Conservation (phyloP, 2,797 vertebrate genomes). For the Gambusia yucatana region DNA sequence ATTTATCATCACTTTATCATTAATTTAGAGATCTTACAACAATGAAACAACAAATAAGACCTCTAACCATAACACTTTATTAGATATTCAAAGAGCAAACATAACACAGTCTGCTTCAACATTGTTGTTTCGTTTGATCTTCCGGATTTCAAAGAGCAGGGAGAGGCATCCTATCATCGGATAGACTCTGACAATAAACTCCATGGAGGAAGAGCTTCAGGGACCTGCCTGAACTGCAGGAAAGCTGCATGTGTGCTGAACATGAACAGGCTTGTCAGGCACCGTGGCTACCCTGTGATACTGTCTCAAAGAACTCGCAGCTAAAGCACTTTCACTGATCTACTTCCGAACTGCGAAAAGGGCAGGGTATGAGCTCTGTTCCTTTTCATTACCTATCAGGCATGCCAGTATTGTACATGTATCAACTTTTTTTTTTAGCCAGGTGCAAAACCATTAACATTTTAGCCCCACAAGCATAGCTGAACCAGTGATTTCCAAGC, state of each 20-base stretch:
- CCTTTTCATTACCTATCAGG: slow-evolving; percentile 52
- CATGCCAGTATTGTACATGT: slow-evolving; percentile 21
- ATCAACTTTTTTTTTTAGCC: slow-evolving; percentile 35
- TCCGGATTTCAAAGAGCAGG: slow-evolving; percentile 73
- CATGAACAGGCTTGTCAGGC: slow-evolving; percentile 70
- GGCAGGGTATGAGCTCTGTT: slow-evolving; percentile 54
- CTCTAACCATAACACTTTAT: slow-evolving; percentile 67
- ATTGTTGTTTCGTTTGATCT: slow-evolving; percentile 77
- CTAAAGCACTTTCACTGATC: slow-evolving; percentile 66
- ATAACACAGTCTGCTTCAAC: slow-evolving; percentile 63
- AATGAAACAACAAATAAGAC: slow-evolving; percentile 60
- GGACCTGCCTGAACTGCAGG: slow-evolving; percentile 72
- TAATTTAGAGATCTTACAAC: slow-evolving; percentile 52
- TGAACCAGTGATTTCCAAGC: neutral
- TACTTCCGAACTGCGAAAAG: slow-evolving; percentile 62
- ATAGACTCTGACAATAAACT: slow-evolving; percentile 74
- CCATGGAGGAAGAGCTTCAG: slow-evolving; percentile 76
- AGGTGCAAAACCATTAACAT: neutral
- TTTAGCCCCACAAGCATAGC: neutral
- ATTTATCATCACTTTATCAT: slow-evolving; percentile 34
- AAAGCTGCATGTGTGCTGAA: slow-evolving; percentile 68
- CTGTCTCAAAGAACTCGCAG: slow-evolving; percentile 65
- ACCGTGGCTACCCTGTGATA: slow-evolving; percentile 62
- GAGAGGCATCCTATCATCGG: slow-evolving; percentile 62
- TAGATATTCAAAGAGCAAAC: slow-evolving; percentile 74